phyloP scores from a whole-genome alignment of 2,888 invertebrate species.

The Tetranychus truncatus region DNA sequence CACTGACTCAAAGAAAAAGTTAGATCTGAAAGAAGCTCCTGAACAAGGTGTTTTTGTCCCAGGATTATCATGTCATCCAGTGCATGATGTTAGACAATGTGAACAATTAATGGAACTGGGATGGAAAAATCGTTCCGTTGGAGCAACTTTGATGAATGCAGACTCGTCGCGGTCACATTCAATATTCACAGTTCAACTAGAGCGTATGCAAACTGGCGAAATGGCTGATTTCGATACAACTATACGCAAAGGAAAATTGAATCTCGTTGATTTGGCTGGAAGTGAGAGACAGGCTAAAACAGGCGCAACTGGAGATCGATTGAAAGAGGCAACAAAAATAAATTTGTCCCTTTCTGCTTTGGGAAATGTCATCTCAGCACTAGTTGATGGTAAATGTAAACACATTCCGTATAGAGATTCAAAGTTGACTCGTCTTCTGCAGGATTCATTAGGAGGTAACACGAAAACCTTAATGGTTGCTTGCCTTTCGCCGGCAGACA shows the following conservation, averaged over 20 bases:
- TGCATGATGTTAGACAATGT: slow-evolving; percentile 67
- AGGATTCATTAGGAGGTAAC: slow-evolving; percentile 67
- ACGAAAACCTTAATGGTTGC: slow-evolving; percentile 75
- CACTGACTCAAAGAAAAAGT: slow-evolving; percentile 40
- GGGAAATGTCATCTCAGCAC: slow-evolving; percentile 70
- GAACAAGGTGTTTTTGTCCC: slow-evolving; percentile 47
- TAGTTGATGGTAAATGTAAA: slow-evolving; percentile 59
- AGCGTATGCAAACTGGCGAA: slow-evolving; percentile 47
- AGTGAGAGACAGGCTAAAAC: slow-evolving; percentile 65
- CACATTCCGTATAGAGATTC: slow-evolving; percentile 67
- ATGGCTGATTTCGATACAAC: slow-evolving; percentile 28
- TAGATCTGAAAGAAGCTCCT: slow-evolving; percentile 49
- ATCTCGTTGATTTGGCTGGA: slow-evolving; percentile 72
- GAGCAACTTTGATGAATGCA: slow-evolving; percentile 72
- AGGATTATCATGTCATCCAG: slow-evolving; percentile 51
- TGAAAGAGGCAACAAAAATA: slow-evolving; percentile 74
- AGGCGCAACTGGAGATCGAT: slow-evolving; percentile 62
- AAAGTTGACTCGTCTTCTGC: slow-evolving; percentile 56
- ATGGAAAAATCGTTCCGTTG: slow-evolving; percentile 58
- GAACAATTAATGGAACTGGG: slow-evolving; percentile 73
- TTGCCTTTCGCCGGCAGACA: slow-evolving; percentile 60
- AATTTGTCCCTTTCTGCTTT: slow-evolving; percentile 68
- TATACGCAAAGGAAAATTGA: slow-evolving; percentile 53
- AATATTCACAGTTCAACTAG: slow-evolving; percentile 64
- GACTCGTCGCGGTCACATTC: slow-evolving; percentile 68